Conservation (phyloP, 2,888 invertebrate genomes). For the Melolontha melolontha region DNA sequence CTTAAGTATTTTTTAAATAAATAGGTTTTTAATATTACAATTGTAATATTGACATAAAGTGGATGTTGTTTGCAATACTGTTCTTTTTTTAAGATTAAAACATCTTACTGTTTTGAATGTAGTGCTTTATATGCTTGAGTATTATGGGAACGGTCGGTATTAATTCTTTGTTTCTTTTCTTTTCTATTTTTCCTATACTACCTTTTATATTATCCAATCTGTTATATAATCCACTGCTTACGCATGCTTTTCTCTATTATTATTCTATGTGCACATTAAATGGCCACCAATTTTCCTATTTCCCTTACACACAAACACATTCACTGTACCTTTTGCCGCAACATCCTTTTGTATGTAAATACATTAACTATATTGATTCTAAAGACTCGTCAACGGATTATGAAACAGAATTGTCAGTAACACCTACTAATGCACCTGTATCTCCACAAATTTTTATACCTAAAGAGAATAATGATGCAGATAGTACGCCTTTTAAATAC, state of each 20-base stretch:
- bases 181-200: constrained; percentile 40
- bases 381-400: constrained; percentile 27
- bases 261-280: constrained; percentile 34
- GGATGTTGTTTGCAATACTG: no score
- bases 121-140: constrained; percentile 33
- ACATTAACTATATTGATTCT: constrained; percentile 2
- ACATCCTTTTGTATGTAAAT: background rate
- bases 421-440: constrained; percentile 60
- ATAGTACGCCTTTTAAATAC: constrained; percentile 42
- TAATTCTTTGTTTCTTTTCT: constrained; percentile 44
- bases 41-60: no score
- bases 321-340: background rate
- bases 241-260: constrained; percentile 44
- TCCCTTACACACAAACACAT: constrained; percentile 8
- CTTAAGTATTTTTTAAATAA: no score
- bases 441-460: constrained; percentile 61
- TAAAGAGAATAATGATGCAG: constrained; percentile 54
- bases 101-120: background rate
- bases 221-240: constrained; percentile 36
- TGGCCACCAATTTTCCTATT: constrained; percentile 1
- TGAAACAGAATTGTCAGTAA: constrained; percentile 54
- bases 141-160: constrained; percentile 39
- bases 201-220: constrained; percentile 25
- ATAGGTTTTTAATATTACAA: no score
- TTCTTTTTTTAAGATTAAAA: no score